Evolutionary conservation across 2,888 invertebrate genomes (phyloP).

Genomic region (Drosophila seclusa): DNA sequence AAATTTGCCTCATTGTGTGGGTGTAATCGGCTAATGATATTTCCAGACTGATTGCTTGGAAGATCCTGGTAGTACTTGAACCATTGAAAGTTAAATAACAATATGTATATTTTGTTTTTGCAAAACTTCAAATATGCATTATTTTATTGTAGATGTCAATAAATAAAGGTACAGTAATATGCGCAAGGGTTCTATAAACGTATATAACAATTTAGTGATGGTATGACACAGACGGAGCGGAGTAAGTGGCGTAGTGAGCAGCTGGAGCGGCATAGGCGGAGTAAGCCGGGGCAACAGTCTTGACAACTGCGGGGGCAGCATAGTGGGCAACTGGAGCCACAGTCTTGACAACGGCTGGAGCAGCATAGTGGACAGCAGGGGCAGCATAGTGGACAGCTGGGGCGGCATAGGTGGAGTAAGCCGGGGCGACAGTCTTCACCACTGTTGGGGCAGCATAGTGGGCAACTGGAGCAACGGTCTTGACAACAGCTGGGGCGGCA

Average conservation of each 20-base stretch:
- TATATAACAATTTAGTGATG: conserved; percentile 63
- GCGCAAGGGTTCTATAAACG: conserved; percentile 58
- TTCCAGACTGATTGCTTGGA: neutral
- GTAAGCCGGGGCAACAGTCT: conserved; percentile 40
- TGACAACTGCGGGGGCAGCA: conserved; percentile 28
- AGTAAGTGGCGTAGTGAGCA: conserved; percentile 53
- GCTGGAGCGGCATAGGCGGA: conserved; percentile 47
- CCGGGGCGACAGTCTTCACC: conserved; percentile 40
- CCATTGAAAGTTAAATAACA: neutral
- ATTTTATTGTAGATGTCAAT: conserved; percentile 72
- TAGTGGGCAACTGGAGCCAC: conserved; percentile 58
- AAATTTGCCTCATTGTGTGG: conserved; percentile 35
- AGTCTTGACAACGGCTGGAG: conserved; percentile 41
- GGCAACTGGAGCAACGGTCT: conserved; percentile 54
- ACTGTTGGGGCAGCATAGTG: conserved; percentile 37
- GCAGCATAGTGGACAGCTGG: conserved; percentile 56
- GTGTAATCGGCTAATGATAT: conserved; percentile 59
- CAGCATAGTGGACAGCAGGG: conserved; percentile 49
- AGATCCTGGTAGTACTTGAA: conserved; percentile 14
- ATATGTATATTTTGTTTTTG: neutral
- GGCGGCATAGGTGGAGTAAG: conserved; percentile 37
- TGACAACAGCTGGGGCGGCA: conserved; percentile 41
- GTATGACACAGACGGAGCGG: conserved; percentile 63
- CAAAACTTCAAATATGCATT: conserved; percentile 53
- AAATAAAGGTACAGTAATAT: conserved; percentile 69